Percentiles rank a stretch among this genome's conserved stretches.
phyloP scores from a whole-genome alignment of 2,797 vertebrate genomes.

The Darevskia nairensis region DNA sequence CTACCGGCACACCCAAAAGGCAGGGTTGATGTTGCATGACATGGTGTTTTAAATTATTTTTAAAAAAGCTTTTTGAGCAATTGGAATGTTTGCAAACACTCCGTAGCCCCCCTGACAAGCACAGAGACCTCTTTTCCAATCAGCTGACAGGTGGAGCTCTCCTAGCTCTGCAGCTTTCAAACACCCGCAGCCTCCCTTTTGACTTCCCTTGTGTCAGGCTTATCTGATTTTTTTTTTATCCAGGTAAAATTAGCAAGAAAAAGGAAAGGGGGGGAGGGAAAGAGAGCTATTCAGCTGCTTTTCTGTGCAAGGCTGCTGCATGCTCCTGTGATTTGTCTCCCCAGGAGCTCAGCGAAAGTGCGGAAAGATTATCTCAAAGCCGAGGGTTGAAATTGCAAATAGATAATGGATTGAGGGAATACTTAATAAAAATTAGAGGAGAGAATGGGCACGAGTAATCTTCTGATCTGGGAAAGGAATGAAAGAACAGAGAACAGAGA shows the following conservation, averaged over 20 bases:
- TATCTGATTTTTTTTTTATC: neutral
- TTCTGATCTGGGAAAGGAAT: slow-evolving; percentile 42
- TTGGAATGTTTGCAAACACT: neutral
- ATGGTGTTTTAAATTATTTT: too few species aligned
- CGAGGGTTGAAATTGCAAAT: neutral
- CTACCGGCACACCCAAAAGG: neutral
- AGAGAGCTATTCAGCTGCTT: neutral
- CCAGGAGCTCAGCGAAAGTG: neutral
- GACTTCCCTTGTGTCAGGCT: neutral
- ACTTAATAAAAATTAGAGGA: neutral
- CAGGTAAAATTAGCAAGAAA: neutral
- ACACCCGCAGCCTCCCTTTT: neutral
- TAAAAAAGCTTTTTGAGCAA: neutral
- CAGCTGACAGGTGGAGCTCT: neutral
- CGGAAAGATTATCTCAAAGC: neutral
- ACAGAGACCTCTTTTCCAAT: neutral
- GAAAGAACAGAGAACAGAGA: slow-evolving; percentile 50
- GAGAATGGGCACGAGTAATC: too few species aligned
- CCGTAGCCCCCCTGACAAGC: too few species aligned
- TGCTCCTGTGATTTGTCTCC: neutral
- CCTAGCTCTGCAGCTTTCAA: neutral
- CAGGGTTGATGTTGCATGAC: neutral
- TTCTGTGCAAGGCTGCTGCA: neutral
- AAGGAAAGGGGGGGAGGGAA: too few species aligned
- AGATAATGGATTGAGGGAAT: neutral